Base-by-base conservation (phyloP, 2,797 vertebrate species). In the Mormyrus hasselquistii region DNA sequence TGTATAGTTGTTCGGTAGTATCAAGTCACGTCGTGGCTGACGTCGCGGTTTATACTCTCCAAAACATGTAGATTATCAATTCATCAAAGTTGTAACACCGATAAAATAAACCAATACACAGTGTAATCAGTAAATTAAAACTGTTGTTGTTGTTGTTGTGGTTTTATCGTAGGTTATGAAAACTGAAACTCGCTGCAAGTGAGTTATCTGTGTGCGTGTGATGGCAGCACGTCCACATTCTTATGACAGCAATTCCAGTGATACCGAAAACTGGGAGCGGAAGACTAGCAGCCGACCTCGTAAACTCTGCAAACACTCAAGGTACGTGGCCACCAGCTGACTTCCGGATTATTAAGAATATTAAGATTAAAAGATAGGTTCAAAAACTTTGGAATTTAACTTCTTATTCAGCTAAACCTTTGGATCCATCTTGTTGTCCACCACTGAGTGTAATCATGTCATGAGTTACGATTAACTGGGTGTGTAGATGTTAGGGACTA, bases 191-290 rank as follows among this genome's bases (percentile, higher is more conserved):
- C 93, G 92, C 93, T 88, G 86, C 38, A 25, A 62, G 88, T 50
- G 19, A 14, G 47, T 47, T 49, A 93, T 94, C 93, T 89, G 95
- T 94, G 94, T 94, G 38, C 22, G 85, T 96, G 96, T 95, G 94
- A 97, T 97, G 97, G 97, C 97, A 95, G 96, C 95, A 95, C 96
- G 95, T 92, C 96, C 95, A 93, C 94, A 96, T 94, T 96, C 96
- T 94, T 97, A 97, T 96, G 97, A 97, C 94, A 96, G 96, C 96
- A 97, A 97, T 94, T 97, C 96, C 94, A 97, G 97, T 88, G 96
- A 97, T 93, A 96, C 96, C 91, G 97, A 97, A 95, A 97, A 96
- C 93, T 97, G 96, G 94, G 97, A 97, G 95, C 95, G 95, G 93
- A 96, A 96, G 94, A 95, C 97, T 91, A 95, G 95, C 94, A 96